Evolutionary conservation across 1,140 invertebrate genomes (phyloP), one percentile per base, ranked within the genome.

Genomic region (Zaprionus ghesquierei): DNA sequence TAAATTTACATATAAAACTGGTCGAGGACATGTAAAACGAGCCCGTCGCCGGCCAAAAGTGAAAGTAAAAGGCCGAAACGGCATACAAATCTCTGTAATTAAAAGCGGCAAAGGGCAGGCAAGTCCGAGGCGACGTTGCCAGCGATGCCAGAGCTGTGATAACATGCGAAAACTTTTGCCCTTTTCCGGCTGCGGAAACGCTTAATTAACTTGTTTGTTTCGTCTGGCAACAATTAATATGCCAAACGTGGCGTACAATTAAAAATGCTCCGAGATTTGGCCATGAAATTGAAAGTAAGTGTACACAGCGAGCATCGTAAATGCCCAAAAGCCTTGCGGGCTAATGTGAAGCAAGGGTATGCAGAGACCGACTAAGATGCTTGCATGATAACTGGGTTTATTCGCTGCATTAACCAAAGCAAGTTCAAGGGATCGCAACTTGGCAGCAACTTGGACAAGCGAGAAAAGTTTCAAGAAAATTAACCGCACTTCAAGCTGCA

Each of bases 1-100:
- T 86, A 86, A 86, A 86, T 86, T 86, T 86, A 87, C 82, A 86
- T 86, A 86, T 68, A 87, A 68, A 74, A 79, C 53, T 69, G 59
- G 53, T 23, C 58, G 69, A 59, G 69, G 23, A 13, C 49, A 25
- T 51, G 49, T 51, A 51, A 51, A 25, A 51, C 23, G 49, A 51
- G 49, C 13, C 49, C 63, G 60, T 49, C 31, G 64, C 55, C 38
- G 50, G 50, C 35, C 58, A 51, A 77, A 81, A 86, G 81, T 75
- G 75, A 81, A 87, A 70, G 81, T 76, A 70, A 81, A 87, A 70
- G 81, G 72, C 69, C 59, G 69, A 62, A 63, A 33, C 74, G 66
- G 82, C 82, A 86, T 86, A 86, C 82, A 89, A 86, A 89, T 86
- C 84, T 86, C 54, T 75, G 79, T 86, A 86, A 86, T 86, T 86